Base-by-base conservation (phyloP, 2,113 vertebrate species). In the Peucedramus taeniatus region DNA sequence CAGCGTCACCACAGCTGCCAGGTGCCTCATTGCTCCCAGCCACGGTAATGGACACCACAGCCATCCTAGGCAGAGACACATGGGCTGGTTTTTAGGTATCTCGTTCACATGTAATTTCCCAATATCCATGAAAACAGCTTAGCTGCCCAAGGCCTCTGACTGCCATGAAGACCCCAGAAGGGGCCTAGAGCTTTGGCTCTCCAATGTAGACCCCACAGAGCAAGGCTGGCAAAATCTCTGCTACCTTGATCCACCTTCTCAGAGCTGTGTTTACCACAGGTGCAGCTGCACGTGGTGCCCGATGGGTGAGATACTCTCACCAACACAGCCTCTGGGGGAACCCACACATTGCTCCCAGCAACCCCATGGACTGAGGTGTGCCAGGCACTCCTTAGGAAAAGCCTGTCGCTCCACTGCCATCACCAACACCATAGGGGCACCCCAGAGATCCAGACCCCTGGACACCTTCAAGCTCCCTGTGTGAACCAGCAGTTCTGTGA, bases 321-420 rank as follows among this genome's bases (percentile, higher is more conserved):
- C 39, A 45, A 51, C 57, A 21, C 35, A 35, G 35, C 12, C 45
- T 22, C 12, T 18, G 10, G 13, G 24, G 20, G 11, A 51, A 19
- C 35, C 12, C 37, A 2, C 45, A 30, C 5, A 1, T 47, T 10
- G 39, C n/a, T 80, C 40, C 35, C 19, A 4, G 26, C 8, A 1
- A 0, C 28, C 6, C 28, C 83, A 5, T 1, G 5, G n/a, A 14
- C 53, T 12, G 39, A 4, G 1, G 2, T 18, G 15, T 87, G 65
- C 70, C 3, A 1, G 47, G 13, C 24, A 24, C 49, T n/a, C 13
- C 39, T 23, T 19, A 6, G 21, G 18, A 35, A 23, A 23, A 81
- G 30, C 53, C 39, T 45, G 19, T 45, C 1, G 0, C 40, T 30
- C 37, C 1, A 0, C 27, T 22, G 17, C 83, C 0, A 0, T 21